Percentiles rank a stretch among this genome's conserved stretches.
phyloP scores from a whole-genome alignment of 2,888 invertebrate genomes.

The Drosophila mettleri region DNA sequence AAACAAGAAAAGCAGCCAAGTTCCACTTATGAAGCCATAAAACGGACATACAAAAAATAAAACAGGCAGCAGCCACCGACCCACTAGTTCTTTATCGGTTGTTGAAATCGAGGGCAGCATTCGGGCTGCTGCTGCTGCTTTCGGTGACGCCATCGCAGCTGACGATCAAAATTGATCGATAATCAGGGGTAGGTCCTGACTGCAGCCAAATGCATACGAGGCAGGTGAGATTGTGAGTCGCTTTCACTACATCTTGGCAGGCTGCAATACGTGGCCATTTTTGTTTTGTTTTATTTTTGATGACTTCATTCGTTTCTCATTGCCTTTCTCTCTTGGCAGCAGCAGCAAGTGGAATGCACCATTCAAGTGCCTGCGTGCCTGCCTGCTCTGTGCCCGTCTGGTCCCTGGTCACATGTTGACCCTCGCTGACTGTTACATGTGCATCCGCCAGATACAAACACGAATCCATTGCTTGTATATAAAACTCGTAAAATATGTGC shows the following conservation, averaged over 20 bases:
- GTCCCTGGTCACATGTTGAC: not conserved
- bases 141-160: conserved; percentile 42
- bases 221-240: conserved; percentile 58
- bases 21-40: conserved; percentile 80
- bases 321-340: conserved; percentile 60
- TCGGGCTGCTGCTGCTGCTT: conserved; percentile 25
- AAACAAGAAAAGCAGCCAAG: conserved; percentile 64
- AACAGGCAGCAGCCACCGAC: conserved; percentile 45
- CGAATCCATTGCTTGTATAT: conserved; percentile 59
- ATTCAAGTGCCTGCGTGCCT: conserved; percentile 8
- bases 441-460: conserved; percentile 72
- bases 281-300: conserved; percentile 40
- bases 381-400: not conserved
- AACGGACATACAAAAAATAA: conserved; percentile 44
- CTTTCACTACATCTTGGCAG: conserved; percentile 56
- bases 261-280: conserved; percentile 57
- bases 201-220: not conserved
- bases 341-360: conserved; percentile 45
- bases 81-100: conserved; percentile 46
- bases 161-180: conserved; percentile 52
- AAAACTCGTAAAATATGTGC: conserved; percentile 82
- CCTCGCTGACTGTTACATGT: conserved; percentile 57
- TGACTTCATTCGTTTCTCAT: conserved; percentile 71
- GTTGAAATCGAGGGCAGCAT: conserved; percentile 58
- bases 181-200: conserved; percentile 40